Conservation (phyloP, 2,888 invertebrate species). For the Alsophila aescularia region DNA sequence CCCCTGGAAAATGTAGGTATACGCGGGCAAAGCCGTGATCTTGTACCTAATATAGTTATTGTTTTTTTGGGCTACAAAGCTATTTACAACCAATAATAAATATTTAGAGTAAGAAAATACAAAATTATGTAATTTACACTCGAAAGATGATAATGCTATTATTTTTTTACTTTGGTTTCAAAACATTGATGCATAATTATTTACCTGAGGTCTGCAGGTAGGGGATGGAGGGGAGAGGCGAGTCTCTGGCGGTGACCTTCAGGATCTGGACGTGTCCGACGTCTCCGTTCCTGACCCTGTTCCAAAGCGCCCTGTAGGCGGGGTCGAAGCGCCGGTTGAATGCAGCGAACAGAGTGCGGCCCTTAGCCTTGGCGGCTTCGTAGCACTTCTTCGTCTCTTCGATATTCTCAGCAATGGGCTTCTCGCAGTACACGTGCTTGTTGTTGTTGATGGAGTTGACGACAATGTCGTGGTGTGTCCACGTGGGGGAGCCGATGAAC, state of each 20-base stretch:
- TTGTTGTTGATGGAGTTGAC: constrained; percentile 77
- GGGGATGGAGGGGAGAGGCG: constrained; percentile 85
- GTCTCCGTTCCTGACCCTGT: constrained; percentile 81
- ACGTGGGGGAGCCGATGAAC: constrained; percentile 85
- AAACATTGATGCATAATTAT: not conserved
- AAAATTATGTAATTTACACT: no score
- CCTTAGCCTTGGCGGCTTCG: constrained; percentile 81
- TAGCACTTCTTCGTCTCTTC: constrained; percentile 83
- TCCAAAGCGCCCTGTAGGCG: constrained; percentile 76
- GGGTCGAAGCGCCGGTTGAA: constrained; percentile 89
- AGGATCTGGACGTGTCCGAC: constrained; percentile 87
- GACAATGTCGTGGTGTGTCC: constrained; percentile 84
- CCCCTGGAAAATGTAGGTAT: no score
- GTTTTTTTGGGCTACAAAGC: no score
- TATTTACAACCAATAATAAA: no score
- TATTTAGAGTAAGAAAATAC: no score
- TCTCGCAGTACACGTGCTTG: constrained; percentile 88
- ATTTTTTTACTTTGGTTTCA: no score
- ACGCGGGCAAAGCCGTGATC: no score
- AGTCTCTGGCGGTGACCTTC: constrained; percentile 86
- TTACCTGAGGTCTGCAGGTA: constrained; percentile 85
- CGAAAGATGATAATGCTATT: no score
- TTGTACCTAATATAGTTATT: no score
- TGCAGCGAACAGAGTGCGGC: constrained; percentile 84
- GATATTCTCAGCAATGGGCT: constrained; percentile 86